Percentiles rank a stretch among this genome's conserved stretches.
Conservation (phyloP, 2,888 invertebrate genomes). For the Dasysyrphus tricinctus region DNA sequence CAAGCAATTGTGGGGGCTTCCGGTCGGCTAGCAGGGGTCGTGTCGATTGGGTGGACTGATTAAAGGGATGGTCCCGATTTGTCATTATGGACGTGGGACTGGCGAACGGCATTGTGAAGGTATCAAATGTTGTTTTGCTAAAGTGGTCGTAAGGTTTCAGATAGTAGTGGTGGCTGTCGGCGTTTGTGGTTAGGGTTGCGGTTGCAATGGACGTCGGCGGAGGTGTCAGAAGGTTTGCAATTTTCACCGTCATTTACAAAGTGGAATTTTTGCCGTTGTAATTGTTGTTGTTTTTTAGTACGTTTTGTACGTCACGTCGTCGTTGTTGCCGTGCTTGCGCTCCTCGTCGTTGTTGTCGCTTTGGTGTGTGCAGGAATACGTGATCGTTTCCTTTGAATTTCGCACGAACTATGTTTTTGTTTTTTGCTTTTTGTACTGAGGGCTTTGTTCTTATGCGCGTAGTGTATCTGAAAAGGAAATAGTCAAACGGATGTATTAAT, state of each 20-base stretch:
- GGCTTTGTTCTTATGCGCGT: constrained; percentile 56
- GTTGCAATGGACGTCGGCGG: constrained; percentile 77
- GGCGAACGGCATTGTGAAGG: constrained; percentile 77
- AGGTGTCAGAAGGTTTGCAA: constrained; percentile 78
- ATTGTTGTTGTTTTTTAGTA: constrained; percentile 26
- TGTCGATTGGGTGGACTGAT: constrained; percentile 80
- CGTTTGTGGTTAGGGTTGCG: constrained; percentile 76
- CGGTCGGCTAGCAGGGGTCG: constrained; percentile 81
- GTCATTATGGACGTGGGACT: constrained; percentile 79
- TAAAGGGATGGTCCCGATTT: constrained; percentile 82
- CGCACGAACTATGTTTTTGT: constrained; percentile 45
- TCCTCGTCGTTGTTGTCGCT: constrained; percentile 56
- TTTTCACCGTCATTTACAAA: constrained; percentile 79
- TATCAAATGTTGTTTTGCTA: constrained; percentile 78
- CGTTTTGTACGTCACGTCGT: not conserved
- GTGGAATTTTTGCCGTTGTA: constrained; percentile 43
- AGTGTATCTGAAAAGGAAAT: constrained; percentile 72
- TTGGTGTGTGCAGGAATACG: constrained; percentile 42
- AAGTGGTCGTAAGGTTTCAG: constrained; percentile 74
- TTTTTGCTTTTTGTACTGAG: not conserved
- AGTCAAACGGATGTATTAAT: constrained; percentile 72
- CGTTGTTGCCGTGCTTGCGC: constrained; percentile 26
- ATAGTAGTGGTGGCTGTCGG: constrained; percentile 60
- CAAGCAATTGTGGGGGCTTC: constrained; percentile 78
- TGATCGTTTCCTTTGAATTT: constrained; percentile 65